A percentile compares a stretch with the other conserved stretches of the same genome.
phyloP scores from a whole-genome alignment of 1,140 invertebrate species.

The Sarcophaga peregrina region DNA sequence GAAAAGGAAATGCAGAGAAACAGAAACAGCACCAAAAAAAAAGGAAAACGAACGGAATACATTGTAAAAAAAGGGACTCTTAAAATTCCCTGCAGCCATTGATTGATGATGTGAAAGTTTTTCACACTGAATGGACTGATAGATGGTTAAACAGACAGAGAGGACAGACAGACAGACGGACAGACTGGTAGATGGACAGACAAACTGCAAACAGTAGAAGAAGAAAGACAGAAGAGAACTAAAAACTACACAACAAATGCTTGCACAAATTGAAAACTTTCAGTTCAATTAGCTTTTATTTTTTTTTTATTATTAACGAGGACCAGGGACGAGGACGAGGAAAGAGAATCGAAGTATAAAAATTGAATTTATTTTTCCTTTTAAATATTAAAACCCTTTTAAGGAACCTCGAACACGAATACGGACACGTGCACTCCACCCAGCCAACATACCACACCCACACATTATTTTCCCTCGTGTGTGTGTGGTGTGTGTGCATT shows the following conservation, averaged over 20 bases:
- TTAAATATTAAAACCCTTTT: neutral
- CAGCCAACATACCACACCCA: no score
- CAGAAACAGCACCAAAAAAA: neutral
- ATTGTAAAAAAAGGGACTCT: neutral
- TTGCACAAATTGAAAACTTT: conserved; percentile 15
- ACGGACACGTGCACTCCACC: neutral
- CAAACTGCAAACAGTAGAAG: neutral
- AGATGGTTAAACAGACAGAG: conserved; percentile 58
- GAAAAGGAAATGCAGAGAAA: no score
- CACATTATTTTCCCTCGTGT: no score
- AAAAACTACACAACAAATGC: conserved; percentile 51
- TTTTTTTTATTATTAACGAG: neutral
- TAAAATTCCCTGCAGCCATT: conserved; percentile 43
- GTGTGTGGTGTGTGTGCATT: no score
- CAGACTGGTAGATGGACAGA: neutral
- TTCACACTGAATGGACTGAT: conserved; percentile 59
- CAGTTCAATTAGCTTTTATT: neutral
- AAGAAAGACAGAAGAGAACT: conserved; percentile 56
- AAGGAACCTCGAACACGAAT: no score
- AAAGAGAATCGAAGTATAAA: no score
- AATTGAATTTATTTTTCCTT: conserved; percentile 10
- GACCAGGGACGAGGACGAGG: no score
- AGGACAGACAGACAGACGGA: conserved; percentile 47
- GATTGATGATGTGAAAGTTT: conserved; percentile 64
- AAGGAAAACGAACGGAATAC: neutral